phyloP scores from a whole-genome alignment of 2,888 invertebrate genomes.

The Poecilobothrus nobilitatus region DNA sequence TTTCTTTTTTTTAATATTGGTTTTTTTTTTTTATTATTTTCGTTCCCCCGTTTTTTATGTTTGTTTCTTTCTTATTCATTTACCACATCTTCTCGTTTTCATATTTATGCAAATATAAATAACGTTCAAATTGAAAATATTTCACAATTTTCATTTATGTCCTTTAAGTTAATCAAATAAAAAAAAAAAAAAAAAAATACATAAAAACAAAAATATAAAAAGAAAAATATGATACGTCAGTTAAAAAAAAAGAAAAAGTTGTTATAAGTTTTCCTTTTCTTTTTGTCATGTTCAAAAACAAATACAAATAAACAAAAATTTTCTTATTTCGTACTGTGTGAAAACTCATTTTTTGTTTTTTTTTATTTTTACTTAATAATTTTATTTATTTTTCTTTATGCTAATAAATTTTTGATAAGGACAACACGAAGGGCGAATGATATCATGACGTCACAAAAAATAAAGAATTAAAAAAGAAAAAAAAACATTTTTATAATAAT shows the following conservation, averaged over 20 bases:
- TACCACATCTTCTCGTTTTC: no score
- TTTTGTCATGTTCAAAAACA: no score
- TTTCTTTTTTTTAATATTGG: no score
- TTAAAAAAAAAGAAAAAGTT: neutral
- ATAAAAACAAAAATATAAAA: no score
- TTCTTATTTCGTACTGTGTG: no score
- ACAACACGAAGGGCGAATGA: neutral
- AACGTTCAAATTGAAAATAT: constrained; percentile 1
- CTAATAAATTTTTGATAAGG: constrained; percentile 4
- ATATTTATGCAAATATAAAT: constrained; percentile 1
- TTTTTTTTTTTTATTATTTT: no score
- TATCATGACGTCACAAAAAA: neutral
- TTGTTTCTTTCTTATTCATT: neutral
- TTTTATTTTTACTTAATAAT: neutral
- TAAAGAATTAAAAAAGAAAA: no score
- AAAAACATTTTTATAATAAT: neutral
- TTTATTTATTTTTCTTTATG: neutral
- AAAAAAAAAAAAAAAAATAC: neutral
- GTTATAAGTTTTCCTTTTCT: no score
- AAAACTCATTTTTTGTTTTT: neutral
- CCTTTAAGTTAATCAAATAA: neutral
- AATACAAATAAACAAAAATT: no score
- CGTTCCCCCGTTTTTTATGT: no score
- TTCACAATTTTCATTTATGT: neutral
- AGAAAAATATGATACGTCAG: neutral